These are phyloP conservation scores for Notarius quadriscutis DNA, from an alignment of 2,113 vertebrate species.

Conservation along the genomic window DNA sequence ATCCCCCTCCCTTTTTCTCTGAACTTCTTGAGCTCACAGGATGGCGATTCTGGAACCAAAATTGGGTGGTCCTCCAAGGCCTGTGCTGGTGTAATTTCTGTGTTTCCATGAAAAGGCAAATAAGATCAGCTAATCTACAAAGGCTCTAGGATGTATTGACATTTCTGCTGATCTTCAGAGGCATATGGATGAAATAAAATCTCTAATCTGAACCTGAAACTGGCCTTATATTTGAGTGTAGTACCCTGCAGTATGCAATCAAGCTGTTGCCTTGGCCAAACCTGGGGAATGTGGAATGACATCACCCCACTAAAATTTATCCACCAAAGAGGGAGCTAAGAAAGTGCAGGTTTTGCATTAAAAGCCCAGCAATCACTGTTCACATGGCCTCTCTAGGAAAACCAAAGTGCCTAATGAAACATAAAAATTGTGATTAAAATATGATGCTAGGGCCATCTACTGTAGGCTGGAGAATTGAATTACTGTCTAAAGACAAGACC, in stretches of 20 bases:
- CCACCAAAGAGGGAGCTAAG: background rate
- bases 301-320: background rate
- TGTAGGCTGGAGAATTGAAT: background rate
- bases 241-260: background rate
- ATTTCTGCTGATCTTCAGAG: background rate
- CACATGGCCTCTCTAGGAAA: background rate
- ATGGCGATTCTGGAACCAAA: background rate
- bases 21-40: too few species aligned
- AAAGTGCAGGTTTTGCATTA: background rate
- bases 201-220: background rate
- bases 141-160: background rate
- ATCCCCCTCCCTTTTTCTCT: too few species aligned
- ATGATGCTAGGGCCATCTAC: background rate
- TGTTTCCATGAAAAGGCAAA: background rate
- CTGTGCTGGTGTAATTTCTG: background rate
- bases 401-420: background rate
- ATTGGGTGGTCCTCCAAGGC: background rate
- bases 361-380: background rate
- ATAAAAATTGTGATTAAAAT: slow-evolving; percentile 8
- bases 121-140: background rate
- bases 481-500: slow-evolving; percentile 9
- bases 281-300: background rate
- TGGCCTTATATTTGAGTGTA: background rate
- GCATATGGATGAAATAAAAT: background rate
- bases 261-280: background rate